Evolutionary conservation across 2,888 invertebrate genomes (phyloP).

Genomic region (Drosophila merina): DNA sequence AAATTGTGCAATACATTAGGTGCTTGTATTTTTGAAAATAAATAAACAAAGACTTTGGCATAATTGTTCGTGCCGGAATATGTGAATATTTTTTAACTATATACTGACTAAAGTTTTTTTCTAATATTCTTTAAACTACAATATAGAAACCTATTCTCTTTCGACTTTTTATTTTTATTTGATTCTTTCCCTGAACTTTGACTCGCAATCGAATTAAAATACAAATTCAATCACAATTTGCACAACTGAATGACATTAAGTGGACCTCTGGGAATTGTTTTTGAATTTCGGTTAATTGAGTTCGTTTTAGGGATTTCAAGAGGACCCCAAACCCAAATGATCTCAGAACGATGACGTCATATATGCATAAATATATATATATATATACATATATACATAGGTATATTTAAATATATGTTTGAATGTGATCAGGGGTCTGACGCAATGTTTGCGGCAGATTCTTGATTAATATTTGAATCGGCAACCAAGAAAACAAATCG

Average conservation of each 20-base stretch:
- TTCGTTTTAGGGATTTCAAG: constrained; percentile 17
- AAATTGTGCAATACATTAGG: constrained; percentile 2
- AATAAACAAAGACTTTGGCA: constrained; percentile 3
- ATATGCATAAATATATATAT: background rate
- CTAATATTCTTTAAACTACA: no score
- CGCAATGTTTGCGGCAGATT: constrained; percentile 19
- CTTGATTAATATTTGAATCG: constrained; percentile 36
- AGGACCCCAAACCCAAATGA: constrained; percentile 7
- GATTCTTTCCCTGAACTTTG: constrained; percentile 30
- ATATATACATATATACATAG: no score
- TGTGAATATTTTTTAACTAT: no score
- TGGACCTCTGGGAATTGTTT: constrained; percentile 11
- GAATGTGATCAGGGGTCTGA: constrained; percentile 2
- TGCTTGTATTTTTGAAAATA: background rate
- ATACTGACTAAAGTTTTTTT: no score
- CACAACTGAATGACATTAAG: constrained; percentile 25
- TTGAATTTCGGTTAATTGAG: constrained; percentile 38
- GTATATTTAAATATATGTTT: no score
- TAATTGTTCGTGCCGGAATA: no score
- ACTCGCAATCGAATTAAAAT: constrained; percentile 32
- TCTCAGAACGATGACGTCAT: constrained; percentile 18
- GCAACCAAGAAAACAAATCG: constrained; percentile 11
- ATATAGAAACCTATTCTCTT: background rate
- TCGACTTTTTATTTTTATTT: background rate
- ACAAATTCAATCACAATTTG: constrained; percentile 27